Evolutionary conservation across 2,797 vertebrate species (phyloP), one percentile per base, ranked within the genome.

Genomic region (Alauda arvensis): DNA sequence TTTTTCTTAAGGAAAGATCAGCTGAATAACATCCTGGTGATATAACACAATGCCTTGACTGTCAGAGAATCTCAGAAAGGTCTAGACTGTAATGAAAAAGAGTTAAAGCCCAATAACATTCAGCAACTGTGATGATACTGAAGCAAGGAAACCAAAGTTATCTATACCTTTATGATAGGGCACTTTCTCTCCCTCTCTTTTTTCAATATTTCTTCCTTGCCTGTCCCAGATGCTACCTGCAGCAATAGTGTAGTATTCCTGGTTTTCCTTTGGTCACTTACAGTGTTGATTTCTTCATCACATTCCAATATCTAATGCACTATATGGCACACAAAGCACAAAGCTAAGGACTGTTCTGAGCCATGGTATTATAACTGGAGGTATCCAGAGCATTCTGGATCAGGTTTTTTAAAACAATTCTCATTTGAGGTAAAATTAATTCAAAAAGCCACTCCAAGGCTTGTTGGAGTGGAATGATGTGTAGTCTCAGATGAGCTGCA

Each of bases 1-100:
- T 84, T 95, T 94, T 93, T 91, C 77, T 93, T 90, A 87, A 51
- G 43, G 45, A 74, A 57, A 71, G 21, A 85, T 82, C 10, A 10
- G 52, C 24, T 94, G 68, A 88, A 72, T 75, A 85, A 67, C 24
- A 79, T 90, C 60, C 82, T 90, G 62, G 63, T 83, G 45, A 57
- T 67, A 61, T 57, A 79, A 74, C n/a, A 80, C 51, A 76, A 85
- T 63, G 49, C 45, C 51, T 72, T 74, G 72, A 60, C 67, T 85
- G 31, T 34, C 74, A 91, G 40, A 72, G 39, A 46, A 90, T 69
- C 18, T 67, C 79, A 67, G 62, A 68, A 83, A 75, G 4, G 60
- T 85, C 60, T 86, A 60, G 60, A 24, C 23, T 34, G 26, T 75
- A 31, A 49, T n/a, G 31, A 79, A 71, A 81, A 63, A 65, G 31